A percentile compares a stretch with the other conserved stretches of the same genome.
Conservation (phyloP, 2,797 vertebrate species). For the Xiphorhynchus erythropygius region DNA sequence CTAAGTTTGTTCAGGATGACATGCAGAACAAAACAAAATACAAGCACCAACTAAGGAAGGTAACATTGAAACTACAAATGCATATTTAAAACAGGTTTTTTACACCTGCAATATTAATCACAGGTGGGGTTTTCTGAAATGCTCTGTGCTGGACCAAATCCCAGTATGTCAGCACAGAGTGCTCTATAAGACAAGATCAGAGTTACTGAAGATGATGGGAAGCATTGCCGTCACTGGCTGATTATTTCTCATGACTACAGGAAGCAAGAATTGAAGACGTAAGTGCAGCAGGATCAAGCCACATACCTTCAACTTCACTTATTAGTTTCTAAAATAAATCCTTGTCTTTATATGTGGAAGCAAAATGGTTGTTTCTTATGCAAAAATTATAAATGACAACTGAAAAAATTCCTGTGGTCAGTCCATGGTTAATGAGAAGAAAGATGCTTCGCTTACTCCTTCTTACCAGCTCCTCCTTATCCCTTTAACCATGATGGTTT, state of each 20-base stretch:
- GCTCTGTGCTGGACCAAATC: neutral
- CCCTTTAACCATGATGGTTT: neutral
- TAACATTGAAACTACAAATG: neutral
- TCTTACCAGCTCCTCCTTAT: neutral
- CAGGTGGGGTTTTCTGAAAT: neutral
- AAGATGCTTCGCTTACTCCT: neutral
- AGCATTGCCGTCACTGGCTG: neutral
- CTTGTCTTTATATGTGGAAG: neutral
- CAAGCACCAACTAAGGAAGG: neutral
- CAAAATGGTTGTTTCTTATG: neutral
- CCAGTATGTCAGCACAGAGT: neutral
- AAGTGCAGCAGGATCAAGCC: neutral
- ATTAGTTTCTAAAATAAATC: neutral
- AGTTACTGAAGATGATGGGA: neutral
- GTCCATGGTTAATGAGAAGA: neutral
- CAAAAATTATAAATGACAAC: neutral
- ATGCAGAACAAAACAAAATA: neutral
- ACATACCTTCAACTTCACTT: neutral
- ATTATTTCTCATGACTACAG: neutral
- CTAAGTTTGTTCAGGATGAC: neutral
- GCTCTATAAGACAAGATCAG: neutral
- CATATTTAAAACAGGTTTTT: neutral
- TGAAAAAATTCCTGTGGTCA: neutral
- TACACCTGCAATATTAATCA: neutral
- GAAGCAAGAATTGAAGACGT: neutral